phyloP scores from a whole-genome alignment of 2,888 invertebrate species.

The Eugnorisma glareosa region DNA sequence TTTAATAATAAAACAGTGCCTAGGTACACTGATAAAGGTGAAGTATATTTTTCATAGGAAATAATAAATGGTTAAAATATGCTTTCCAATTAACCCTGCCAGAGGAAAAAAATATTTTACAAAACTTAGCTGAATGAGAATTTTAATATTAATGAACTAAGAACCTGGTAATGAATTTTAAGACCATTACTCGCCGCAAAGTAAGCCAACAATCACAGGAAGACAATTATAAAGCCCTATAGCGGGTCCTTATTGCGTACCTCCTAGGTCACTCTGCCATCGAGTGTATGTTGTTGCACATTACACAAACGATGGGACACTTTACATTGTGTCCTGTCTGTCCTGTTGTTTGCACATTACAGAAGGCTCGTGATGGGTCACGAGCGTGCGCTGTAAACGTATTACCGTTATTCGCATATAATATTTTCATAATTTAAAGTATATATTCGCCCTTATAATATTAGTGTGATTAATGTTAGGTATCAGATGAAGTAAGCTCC shows the following conservation, averaged over 20 bases:
- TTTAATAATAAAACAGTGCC: slow-evolving; percentile 28
- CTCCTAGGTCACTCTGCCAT: not conserved
- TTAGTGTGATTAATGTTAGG: no score
- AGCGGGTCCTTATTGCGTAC: not conserved
- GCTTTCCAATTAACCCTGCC: slow-evolving; percentile 37
- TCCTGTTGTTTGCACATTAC: no score
- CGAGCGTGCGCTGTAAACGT: no score
- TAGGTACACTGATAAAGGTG: slow-evolving; percentile 32
- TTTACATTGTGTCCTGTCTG: no score
- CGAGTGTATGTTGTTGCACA: no score
- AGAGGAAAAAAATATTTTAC: slow-evolving; percentile 23
- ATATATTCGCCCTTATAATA: no score
- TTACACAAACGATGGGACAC: no score
- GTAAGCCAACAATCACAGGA: not conserved
- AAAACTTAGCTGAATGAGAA: slow-evolving; percentile 15
- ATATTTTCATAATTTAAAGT: no score
- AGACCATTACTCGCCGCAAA: not conserved
- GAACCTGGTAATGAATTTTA: not conserved
- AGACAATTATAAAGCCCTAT: not conserved
- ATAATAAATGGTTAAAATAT: slow-evolving; percentile 52
- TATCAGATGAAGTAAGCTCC: no score
- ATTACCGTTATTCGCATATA: no score
- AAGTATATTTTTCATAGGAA: slow-evolving; percentile 41
- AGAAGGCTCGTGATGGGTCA: no score
- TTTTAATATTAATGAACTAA: not conserved